phyloP scores from a whole-genome alignment of 2,888 invertebrate species.

The Hirtodrosophila cameraria region DNA sequence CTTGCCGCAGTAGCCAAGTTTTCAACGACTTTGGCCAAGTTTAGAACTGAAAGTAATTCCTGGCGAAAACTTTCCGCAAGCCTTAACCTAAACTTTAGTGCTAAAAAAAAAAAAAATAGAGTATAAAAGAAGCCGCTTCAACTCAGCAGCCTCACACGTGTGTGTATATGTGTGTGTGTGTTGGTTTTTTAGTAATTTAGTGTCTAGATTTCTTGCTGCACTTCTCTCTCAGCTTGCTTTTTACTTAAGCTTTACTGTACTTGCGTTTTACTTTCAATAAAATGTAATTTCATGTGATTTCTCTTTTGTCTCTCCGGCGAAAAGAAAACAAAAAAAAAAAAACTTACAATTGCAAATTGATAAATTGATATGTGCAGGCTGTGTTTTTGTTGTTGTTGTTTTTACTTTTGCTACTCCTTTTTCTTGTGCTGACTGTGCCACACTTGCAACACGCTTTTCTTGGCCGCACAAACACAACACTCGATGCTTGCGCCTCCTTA shows the following conservation, averaged over 20 bases:
- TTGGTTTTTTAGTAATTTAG: constrained; percentile 45
- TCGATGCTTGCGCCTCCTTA: constrained; percentile 56
- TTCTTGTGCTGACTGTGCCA: constrained; percentile 29
- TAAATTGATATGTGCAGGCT: constrained; percentile 69
- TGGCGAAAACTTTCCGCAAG: constrained; percentile 40
- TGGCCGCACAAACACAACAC: constrained; percentile 48
- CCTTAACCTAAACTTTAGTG: constrained; percentile 32
- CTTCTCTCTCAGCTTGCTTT: constrained; percentile 9
- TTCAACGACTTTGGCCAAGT: constrained; percentile 74
- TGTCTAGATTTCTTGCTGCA: constrained; percentile 32
- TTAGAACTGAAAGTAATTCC: constrained; percentile 70
- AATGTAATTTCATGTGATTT: constrained; percentile 72
- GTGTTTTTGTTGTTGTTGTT: constrained; percentile 17
- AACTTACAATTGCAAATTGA: constrained; percentile 74
- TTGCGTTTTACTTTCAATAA: constrained; percentile 51
- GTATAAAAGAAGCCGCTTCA: constrained; percentile 6
- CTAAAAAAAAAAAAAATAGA: constrained; percentile 4
- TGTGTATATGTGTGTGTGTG: constrained; percentile 10
- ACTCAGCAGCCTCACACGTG: constrained; percentile 48
- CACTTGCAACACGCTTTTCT: constrained; percentile 16
- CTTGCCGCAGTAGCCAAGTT: constrained; percentile 56
- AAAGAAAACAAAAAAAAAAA: too few species aligned
- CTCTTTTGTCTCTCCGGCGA: constrained; percentile 50
- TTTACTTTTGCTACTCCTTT: constrained; percentile 11
- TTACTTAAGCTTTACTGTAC: constrained; percentile 20